Base-by-base conservation (phyloP, 1,140 invertebrate genomes). In the Drosophila lowei region DNA sequence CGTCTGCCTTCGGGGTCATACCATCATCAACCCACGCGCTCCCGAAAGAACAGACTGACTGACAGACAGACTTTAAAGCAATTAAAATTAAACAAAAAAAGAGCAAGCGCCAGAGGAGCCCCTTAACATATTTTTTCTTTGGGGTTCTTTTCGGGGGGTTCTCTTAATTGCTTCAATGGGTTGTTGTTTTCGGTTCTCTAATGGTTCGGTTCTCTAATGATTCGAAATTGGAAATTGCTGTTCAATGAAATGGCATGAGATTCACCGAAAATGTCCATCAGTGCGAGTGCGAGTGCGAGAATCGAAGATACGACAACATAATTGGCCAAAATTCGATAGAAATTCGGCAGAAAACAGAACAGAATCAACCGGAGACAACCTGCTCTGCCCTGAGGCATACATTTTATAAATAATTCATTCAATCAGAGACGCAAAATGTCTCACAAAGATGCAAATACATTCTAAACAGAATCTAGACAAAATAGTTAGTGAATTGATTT, bases 151-250 rank as follows among this genome's bases (percentile, higher is more conserved):
- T 13, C 11, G 34, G 11, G 34, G 11, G 23, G 42, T 18, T 70
- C 55, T 71, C 53, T 71, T 60, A 71, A 71, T 71, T 71, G 42
- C 59, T 71, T 71, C 53, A 60, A 71, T 28, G 48, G 56, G 13
- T 52, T 46, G 21, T 49, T 44, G 42, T 58, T 25, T 63, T 11
- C 23, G 28, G 42, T 49, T 38, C 0, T 49, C 11, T 38, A 11
- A 38, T 38, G 34, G 11, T 13, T 38, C 34, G 34, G 11, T 13
- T 38, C 34, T 58, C 41, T 68, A 34, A 48, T 70, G 28, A 44
- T 9, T 50, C 28, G 30, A 13, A 28, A 28, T 41, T 60, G 50
- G 46, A 58, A 21, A 59, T 71, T 68, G 34, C 34, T 28, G 41
- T 41, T 23, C 13, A 59, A 23, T 7, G 23, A 59, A 70, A 70